phyloP scores from a whole-genome alignment of 2,797 vertebrate species.

The Nyctalus aviator region DNA sequence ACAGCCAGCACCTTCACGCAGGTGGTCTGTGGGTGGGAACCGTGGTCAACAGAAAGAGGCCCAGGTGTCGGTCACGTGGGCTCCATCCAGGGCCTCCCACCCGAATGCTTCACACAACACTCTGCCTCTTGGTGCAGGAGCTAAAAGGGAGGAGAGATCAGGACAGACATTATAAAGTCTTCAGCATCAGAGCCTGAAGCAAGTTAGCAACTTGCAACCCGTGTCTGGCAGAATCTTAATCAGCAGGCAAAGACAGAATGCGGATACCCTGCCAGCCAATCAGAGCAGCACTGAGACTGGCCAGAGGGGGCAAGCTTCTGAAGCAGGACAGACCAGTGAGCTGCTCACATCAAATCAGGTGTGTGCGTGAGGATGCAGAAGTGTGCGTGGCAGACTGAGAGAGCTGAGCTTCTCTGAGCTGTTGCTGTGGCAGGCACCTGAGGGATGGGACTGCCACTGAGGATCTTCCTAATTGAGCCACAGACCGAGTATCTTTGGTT shows the following conservation, averaged over 20 bases:
- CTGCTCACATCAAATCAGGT: conserved; percentile 36
- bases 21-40: not conserved
- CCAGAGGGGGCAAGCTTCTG: conserved; percentile 12
- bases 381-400: not conserved
- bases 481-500: not conserved
- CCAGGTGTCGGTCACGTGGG: not conserved
- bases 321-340: not conserved
- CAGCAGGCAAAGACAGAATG: conserved; percentile 54
- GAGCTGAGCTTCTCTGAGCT: not conserved
- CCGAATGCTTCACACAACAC: not conserved
- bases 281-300: not conserved
- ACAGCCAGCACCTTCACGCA: not conserved
- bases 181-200: not conserved
- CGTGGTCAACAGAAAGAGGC: not conserved
- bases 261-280: not conserved
- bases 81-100: not conserved
- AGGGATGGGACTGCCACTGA: not conserved
- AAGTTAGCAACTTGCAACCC: conserved; percentile 22
- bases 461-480: conserved; percentile 36
- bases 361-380: not conserved
- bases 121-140: not conserved
- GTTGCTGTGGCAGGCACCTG: not conserved
- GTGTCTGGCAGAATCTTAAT: conserved; percentile 30
- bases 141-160: not conserved
- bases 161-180: not conserved